Evolutionary conservation across 2,797 vertebrate genomes (phyloP).

Genomic region (Harpagifer antarcticus): DNA sequence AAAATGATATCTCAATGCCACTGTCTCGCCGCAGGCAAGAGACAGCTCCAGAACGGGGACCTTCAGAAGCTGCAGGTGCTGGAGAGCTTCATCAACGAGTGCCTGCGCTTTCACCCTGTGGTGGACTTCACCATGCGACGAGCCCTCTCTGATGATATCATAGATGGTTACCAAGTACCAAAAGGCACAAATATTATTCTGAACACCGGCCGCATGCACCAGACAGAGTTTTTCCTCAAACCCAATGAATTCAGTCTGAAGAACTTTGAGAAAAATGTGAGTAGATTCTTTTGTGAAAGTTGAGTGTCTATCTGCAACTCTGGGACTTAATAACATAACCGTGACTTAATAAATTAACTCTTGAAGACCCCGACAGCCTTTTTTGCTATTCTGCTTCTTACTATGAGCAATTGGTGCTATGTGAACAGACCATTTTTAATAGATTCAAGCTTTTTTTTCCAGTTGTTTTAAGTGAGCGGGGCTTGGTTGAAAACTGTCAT

Average conservation of each 20-base stretch:
- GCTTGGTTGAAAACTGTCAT: too few relatives aligned
- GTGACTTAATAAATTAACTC: background rate
- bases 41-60: slow-evolving; percentile 86
- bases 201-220: slow-evolving; percentile 93
- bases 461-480: too few relatives aligned
- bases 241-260: slow-evolving; percentile 92
- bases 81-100: slow-evolving; percentile 94
- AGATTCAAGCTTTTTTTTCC: too few relatives aligned
- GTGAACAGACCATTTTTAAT: background rate
- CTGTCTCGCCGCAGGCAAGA: slow-evolving; percentile 81
- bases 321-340: background rate
- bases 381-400: background rate
- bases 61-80: slow-evolving; percentile 87
- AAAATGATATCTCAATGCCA: background rate
- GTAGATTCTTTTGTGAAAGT: slow-evolving; percentile 43
- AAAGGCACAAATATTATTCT: slow-evolving; percentile 97
- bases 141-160: slow-evolving; percentile 91
- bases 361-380: background rate
- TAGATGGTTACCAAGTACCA: slow-evolving; percentile 92
- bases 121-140: slow-evolving; percentile 94
- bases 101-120: slow-evolving; percentile 93
- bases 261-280: slow-evolving; percentile 94
- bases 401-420: background rate
- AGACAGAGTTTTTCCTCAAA: slow-evolving; percentile 90
- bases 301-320: background rate